Evolutionary conservation across 2,113 vertebrate genomes (phyloP), one percentile per base, ranked within the genome.

Genomic region (Phyllopteryx taeniolatus): DNA sequence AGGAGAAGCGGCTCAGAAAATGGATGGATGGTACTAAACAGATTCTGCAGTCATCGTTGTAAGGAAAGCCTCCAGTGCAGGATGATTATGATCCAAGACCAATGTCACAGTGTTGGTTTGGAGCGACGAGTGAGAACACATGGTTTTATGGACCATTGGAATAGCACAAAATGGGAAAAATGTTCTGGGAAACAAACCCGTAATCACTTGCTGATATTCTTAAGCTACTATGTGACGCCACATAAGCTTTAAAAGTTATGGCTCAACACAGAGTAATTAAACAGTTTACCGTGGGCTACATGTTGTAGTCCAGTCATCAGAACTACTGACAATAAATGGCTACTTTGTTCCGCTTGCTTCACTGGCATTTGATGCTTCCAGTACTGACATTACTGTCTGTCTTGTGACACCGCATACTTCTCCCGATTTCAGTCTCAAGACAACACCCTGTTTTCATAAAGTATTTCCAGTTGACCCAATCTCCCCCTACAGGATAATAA

Each of bases 401-500:
- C 66, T 22, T 61, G 61, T 75, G 70, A 83, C 68, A 78, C 65
- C 47, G 64, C 42, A 70, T 70, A 46, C 53, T 56, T 66, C 67
- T 59, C 8, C 12, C 5, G 31, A 15, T 72, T 75, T 78, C 35
- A 70, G 71, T 69, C 61, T 63, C 71, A 68, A 75, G 79, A 77
- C 84, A 83, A 86, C 86, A 80, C 80, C 85, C 80, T 73, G 67
- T 85, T 88, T 87, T 88, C 74, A 77, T 61, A 73, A 80, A 86
- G 76, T 81, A 75, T 85, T 90, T 86, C 67, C 73, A 79, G 68
- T 79, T 88, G 88, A 89, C 88, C 86, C 79, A 61, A 69, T 88
- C 89, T 83, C 79, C 81, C 86, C 74, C 49, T 20, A 64, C 1
- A 68, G 78, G 68, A 84, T 90, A 90, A 89, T 85, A 87, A 83